Percentiles rank a stretch among this genome's conserved stretches.
Evolutionary conservation across 2,113 vertebrate genomes (phyloP).

Genomic region (Sinocyclocheilus anophthalmus): DNA sequence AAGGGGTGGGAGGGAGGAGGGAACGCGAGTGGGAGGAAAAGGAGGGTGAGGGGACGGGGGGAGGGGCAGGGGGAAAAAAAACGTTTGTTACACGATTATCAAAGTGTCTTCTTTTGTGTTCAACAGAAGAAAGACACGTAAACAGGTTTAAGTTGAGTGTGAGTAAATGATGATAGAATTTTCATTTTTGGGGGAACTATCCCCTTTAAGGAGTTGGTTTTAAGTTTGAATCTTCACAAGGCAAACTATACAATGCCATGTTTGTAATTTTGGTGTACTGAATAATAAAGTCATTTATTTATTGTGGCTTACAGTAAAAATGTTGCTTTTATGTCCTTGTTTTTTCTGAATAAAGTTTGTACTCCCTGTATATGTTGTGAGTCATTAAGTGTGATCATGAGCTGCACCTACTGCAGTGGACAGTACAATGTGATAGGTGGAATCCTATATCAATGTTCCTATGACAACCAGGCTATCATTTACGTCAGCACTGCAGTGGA

Average conservation of each 20-base stretch:
- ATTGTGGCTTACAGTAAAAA: not conserved
- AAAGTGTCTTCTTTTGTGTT: too few species aligned
- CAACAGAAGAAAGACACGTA: too few species aligned
- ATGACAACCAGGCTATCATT: conserved; percentile 56
- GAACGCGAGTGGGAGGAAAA: too few species aligned
- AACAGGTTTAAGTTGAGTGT: too few species aligned
- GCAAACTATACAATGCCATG: not conserved
- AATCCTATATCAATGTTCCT: conserved; percentile 51
- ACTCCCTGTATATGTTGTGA: not conserved
- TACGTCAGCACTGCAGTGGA: conserved; percentile 49
- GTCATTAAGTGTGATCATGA: conserved; percentile 18
- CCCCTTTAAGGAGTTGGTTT: too few species aligned
- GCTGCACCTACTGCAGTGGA: conserved; percentile 7
- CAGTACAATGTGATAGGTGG: conserved; percentile 40
- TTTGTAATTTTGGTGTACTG: not conserved
- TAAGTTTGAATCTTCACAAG: not conserved
- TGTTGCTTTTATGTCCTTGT: not conserved
- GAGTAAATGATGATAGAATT: too few species aligned
- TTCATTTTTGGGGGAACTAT: too few species aligned
- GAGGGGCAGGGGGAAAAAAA: too few species aligned
- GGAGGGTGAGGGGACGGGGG: too few species aligned
- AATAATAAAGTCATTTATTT: not conserved
- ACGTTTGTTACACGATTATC: too few species aligned
- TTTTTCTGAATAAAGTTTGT: not conserved
- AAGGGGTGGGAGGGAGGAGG: too few species aligned